These are phyloP conservation scores for Lasiurus cinereus DNA, from an alignment of 2,113 vertebrate species.

Conservation along the genomic window DNA sequence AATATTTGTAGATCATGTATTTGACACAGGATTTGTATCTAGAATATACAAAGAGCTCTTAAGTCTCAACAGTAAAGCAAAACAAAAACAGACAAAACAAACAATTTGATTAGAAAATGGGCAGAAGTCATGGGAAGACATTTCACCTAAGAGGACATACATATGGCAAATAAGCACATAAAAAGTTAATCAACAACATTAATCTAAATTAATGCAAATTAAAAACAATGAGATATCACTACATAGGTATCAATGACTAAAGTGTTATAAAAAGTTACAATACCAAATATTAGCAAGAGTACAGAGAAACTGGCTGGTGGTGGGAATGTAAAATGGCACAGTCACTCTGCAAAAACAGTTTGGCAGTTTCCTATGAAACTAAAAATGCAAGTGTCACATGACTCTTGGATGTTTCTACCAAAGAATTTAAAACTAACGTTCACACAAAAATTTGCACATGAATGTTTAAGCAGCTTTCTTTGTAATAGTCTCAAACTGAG, in stretches of 20 bases:
- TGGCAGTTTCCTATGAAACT: conserved; percentile 53
- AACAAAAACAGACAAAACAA: neutral
- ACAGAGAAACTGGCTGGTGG: neutral
- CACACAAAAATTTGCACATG: conserved; percentile 1
- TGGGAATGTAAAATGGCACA: conserved; percentile 17
- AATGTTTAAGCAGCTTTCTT: conserved; percentile 57
- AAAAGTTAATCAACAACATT: conserved; percentile 75
- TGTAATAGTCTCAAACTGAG: conserved; percentile 9
- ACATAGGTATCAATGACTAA: conserved; percentile 52
- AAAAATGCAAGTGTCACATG: neutral
- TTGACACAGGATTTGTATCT: conserved; percentile 42
- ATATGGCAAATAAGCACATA: conserved; percentile 67
- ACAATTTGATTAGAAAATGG: conserved; percentile 65
- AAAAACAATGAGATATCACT: conserved; percentile 60
- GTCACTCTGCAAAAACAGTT: neutral
- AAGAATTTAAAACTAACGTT: conserved; percentile 46
- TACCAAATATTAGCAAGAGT: conserved; percentile 3
- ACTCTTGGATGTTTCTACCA: neutral
- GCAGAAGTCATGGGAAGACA: conserved; percentile 54
- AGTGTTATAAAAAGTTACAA: neutral
- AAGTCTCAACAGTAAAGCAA: conserved; percentile 64
- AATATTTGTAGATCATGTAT: conserved; percentile 59
- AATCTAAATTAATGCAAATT: conserved; percentile 76
- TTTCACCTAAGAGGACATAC: conserved; percentile 69
- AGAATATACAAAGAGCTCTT: conserved; percentile 66